These are phyloP conservation scores for Drosophila helvetica DNA, from an alignment of 2,888 invertebrate species.

Conservation along the genomic window DNA sequence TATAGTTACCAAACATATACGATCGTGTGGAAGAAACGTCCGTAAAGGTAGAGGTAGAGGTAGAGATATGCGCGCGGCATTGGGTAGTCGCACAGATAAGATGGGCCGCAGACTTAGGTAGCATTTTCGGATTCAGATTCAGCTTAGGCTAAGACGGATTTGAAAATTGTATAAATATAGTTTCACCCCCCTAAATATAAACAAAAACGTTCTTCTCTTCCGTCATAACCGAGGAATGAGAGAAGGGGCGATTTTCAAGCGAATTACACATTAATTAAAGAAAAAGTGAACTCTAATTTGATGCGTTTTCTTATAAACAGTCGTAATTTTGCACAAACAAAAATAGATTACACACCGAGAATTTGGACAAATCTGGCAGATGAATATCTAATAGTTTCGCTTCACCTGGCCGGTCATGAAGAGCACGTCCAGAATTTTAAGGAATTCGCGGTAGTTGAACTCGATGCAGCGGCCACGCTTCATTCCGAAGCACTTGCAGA, in stretches of 20 bases:
- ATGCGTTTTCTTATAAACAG: constrained; percentile 14
- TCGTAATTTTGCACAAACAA: constrained; percentile 1
- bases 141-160: not conserved
- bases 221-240: not conserved
- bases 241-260: constrained; percentile 33
- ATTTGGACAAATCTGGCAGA: constrained; percentile 31
- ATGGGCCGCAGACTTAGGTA: constrained; percentile 18
- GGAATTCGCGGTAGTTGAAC: constrained; percentile 89
- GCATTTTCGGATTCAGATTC: constrained; percentile 25
- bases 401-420: constrained; percentile 85
- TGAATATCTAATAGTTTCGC: constrained; percentile 69
- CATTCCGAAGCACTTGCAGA: constrained; percentile 90
- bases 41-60: constrained; percentile 21
- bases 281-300: constrained; percentile 22
- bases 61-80: not conserved
- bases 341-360: constrained; percentile 19
- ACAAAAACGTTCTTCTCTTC: constrained; percentile 36
- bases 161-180: constrained; percentile 29
- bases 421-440: constrained; percentile 88
- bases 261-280: constrained; percentile 43
- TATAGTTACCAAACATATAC: constrained; percentile 20
- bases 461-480: constrained; percentile 86
- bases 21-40: constrained; percentile 20
- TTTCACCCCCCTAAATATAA: constrained; percentile 30
- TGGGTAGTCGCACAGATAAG: not conserved